Base-by-base conservation (phyloP, 2,888 invertebrate genomes). In the Tenthredo amoena region DNA sequence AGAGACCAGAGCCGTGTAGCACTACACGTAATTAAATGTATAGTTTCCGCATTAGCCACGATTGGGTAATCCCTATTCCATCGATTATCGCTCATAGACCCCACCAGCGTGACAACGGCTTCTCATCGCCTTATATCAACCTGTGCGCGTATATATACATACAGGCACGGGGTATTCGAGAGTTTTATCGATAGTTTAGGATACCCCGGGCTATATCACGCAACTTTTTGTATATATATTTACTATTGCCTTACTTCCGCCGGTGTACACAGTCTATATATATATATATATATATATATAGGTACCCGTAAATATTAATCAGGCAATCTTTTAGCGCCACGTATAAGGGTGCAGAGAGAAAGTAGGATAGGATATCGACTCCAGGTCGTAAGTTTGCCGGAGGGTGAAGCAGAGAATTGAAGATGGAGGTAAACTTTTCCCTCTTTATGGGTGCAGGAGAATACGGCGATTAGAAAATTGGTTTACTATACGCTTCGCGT, bases 11-110 rank as follows among this genome's bases (percentile, higher is more conserved):
- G 82, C 85, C 71, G 77, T 88, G 88, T 90, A 90, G 90, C 90
- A 91, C 90, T 91, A 91, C 91, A 91, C 91, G 92, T 92, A 93
- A 93, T 93, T 93, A 92, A 92, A 93, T 91, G 93, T 92, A 92
- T 92, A 92, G 92, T 92, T 92, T 92, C 91, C 92, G 92, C 93
- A 92, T 93, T 93, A 92, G 92, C 91, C 91, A 90, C 91, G 93
- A 92, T 92, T 92, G 92, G 92, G 92, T 92, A 91, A 92, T 93
- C 92, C 62, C 62, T 62, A 62, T 91, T 92, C 92, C 91, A 92
- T 92, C 92, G 92, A 93, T 93, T 93, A 92, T 26, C 74, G 21
- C 55, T 77, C 77, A 55, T 77, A 77, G 34, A 77, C 90, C 91
- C 88, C 47, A 87, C n/a, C 55, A 26, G 77, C 12, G 47, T 88